A percentile compares a stretch with the other conserved stretches of the same genome.
These are phyloP conservation scores for Bubo bubo DNA, from an alignment of 2,113 vertebrate genomes.

Conservation along the genomic window DNA sequence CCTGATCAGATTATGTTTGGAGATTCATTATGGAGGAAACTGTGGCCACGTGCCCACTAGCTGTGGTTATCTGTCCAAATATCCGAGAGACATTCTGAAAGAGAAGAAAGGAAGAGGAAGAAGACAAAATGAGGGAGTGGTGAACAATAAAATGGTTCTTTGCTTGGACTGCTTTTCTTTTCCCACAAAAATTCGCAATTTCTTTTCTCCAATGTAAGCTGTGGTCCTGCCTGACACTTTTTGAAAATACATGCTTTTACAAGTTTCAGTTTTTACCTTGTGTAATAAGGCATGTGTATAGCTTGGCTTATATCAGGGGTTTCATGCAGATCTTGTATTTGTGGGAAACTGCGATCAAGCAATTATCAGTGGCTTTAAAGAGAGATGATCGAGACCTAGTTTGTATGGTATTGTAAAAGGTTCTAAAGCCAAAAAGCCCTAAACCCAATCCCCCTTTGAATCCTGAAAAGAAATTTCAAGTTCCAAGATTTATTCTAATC, in stretches of 20 bases:
- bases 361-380: background rate
- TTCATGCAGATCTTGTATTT: background rate
- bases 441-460: background rate
- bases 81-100: conserved; percentile 2
- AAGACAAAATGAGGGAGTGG: background rate
- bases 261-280: background rate
- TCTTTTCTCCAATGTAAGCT: background rate
- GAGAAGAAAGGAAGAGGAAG: conserved; percentile 7
- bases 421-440: background rate
- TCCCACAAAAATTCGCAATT: background rate
- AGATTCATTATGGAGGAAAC: background rate
- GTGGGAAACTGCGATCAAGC: background rate
- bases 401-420: background rate
- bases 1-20: background rate
- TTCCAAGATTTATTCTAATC: background rate
- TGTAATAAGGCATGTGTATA: background rate
- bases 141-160: background rate
- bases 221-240: background rate
- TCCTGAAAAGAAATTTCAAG: background rate
- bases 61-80: background rate
- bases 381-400: background rate
- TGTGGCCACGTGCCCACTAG: background rate
- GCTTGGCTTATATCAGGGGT: background rate
- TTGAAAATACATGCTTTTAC: background rate
- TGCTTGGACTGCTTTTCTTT: background rate